Percentiles rank a stretch among this genome's conserved stretches.
Conservation (phyloP, 2,888 invertebrate species). For the Drosophila meridionalis region DNA sequence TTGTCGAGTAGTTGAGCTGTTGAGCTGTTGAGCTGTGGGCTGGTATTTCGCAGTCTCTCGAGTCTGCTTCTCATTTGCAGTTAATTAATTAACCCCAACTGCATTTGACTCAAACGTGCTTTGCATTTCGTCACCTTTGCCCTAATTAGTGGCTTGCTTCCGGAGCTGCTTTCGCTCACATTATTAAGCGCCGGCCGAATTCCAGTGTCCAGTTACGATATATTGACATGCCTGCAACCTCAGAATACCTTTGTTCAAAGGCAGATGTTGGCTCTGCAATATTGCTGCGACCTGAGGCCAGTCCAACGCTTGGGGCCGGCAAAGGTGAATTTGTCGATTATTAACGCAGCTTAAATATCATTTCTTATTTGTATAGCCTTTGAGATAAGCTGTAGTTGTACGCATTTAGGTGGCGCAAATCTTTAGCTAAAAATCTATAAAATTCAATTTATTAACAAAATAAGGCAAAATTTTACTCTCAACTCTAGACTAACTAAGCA, state of each 20-base stretch:
- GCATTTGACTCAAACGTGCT: conserved; percentile 14
- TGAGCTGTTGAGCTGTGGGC: not conserved
- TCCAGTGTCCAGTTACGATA: not conserved
- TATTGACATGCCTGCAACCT: not conserved
- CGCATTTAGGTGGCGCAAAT: not conserved
- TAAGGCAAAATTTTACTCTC: too few relatives aligned
- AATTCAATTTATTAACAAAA: too few relatives aligned
- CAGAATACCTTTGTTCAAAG: not conserved
- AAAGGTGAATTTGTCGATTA: not conserved
- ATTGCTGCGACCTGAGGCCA: not conserved
- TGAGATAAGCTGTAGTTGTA: not conserved
- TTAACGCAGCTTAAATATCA: not conserved
- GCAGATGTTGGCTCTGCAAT: conserved; percentile 20
- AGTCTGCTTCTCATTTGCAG: not conserved
- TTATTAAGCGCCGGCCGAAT: not conserved
- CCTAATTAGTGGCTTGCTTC: not conserved
- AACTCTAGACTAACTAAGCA: too few relatives aligned
- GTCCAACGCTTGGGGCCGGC: too few relatives aligned
- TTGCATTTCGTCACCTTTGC: conserved; percentile 8
- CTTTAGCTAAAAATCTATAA: too few relatives aligned
- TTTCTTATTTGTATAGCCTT: not conserved
- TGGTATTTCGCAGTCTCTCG: not conserved
- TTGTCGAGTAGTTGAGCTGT: not conserved
- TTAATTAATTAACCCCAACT: conserved; percentile 28
- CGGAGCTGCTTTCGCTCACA: not conserved